Base-by-base conservation (phyloP, 1,140 invertebrate genomes). In the Leptoteleia sp. region DNA sequence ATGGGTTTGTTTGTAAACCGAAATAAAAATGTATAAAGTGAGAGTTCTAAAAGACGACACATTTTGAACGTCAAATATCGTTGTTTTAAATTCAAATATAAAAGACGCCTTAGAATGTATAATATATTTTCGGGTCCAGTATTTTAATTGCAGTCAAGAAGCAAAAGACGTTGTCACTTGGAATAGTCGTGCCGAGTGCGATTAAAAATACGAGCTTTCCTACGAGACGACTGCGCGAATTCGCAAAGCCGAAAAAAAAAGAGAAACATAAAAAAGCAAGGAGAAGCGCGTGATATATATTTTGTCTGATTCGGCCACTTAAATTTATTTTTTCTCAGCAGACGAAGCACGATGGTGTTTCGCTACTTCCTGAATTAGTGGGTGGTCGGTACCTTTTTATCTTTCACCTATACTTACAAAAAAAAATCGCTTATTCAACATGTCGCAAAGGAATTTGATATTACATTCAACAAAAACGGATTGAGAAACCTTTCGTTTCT, bases 191-290 rank as follows among this genome's bases (percentile, higher is more conserved):
- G 61, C 31, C 29, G 33, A 47, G 70, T 52, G 61, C 52, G 61
- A 75, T 65, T 59, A 75, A 75, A 73, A 73, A 73, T 73, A 75
- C 59, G 42, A 50, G 33, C 59, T 62, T 40, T 43, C 12, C 42
- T 65, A 43, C 25, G 29, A 42, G 35, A 3, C n/a, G 35, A 7
- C n/a, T 15, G 47, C 19, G 16, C 27, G 47, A 43, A 65, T 65
- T 19, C 12, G 37, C 47, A 0, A 7, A 33, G 15, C 3, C 16
- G 42, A 47, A 47, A 25, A 61, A 61, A 61, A 8, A 25, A n/a
- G n/a, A n/a, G n/a, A n/a, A n/a, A n/a, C 27, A 31, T 17, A 62
- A 64, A 38, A 25, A 35, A n/a, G 31, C 16, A 9, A 5, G 27
- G 25, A 71, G 40, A 61, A 52, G 19, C 25, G 43, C 40, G 59